Evolutionary conservation across 1,140 invertebrate genomes (phyloP), one percentile per base, ranked within the genome.

Genomic region (Diabrotica undecimpunctata): DNA sequence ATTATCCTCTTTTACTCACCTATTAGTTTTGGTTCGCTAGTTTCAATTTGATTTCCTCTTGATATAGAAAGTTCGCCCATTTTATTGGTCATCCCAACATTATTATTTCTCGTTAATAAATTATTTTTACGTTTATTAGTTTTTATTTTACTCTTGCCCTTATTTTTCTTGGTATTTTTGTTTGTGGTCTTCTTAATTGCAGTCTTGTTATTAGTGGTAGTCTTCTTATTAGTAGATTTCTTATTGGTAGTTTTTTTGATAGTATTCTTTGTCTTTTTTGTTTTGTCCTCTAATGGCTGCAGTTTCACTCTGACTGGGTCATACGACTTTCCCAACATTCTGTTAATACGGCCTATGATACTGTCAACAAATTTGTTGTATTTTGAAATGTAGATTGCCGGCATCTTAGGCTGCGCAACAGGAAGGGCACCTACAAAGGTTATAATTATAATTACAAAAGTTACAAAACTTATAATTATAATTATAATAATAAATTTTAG

Each of bases 291-390:
- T 61, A 74, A 76, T 6, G 84, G 86, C 52, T 88, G 84, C n/a
- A 93, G 77, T 72, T 89, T 88, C 0, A 93, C 90, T 54, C 87
- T 90, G 46, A 93, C 91, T 0, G 91, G 91, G 76, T 93, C 90
- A 74, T 92, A 93, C 54, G 88, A 90, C 54, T 85, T 83, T 9
- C 86, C 82, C 54, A 93, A 78, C 55, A 92, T 89, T 68, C 86
- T 86, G 78, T 93, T 93, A 75, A 93, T 91, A 65, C 89, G 84
- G 36, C 84, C 86, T 53, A 93, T 82, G 68, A 92, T 90, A 67
- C 85, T 90, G 77, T 93, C 91, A 41, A 93, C 87, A 75, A 91
- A 93, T 69, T 86, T 85, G 79, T 93, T 93, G 79, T 93, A 91
- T 75, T 90, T 90, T 35, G 86, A 81, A 36, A 90, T 87, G 77